A percentile compares a stretch with the other conserved stretches of the same genome.
These are phyloP conservation scores for Aspidapion aeneum DNA, from an alignment of 2,888 invertebrate genomes.

Conservation along the genomic window DNA sequence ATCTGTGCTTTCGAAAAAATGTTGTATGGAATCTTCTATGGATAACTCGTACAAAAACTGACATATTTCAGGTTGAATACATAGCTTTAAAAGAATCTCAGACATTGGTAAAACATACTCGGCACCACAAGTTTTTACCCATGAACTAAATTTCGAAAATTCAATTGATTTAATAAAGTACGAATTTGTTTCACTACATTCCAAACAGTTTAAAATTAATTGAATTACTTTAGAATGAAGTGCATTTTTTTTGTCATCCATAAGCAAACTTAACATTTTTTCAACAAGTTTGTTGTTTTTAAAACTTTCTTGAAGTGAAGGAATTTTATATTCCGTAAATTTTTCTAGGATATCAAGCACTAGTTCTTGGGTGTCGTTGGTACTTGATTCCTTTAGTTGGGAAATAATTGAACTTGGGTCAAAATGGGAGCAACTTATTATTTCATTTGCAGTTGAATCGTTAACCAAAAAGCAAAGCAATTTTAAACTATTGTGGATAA, in stretches of 20 bases:
- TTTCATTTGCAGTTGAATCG: constrained; percentile 29
- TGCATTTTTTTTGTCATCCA: constrained; percentile 25
- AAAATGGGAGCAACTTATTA: constrained; percentile 31
- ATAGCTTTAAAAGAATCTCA: constrained; percentile 32
- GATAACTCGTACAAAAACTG: constrained; percentile 39
- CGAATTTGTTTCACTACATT: constrained; percentile 31
- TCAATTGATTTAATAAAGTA: constrained; percentile 37
- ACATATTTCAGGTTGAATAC: constrained; percentile 32
- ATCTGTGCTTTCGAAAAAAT: constrained; percentile 32
- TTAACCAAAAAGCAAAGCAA: constrained; percentile 33
- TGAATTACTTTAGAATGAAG: constrained; percentile 29
- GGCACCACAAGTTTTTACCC: constrained; percentile 35
- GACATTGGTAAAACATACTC: constrained; percentile 28
- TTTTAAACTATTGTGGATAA: constrained; percentile 30
- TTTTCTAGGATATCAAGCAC: constrained; percentile 31
- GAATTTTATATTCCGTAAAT: constrained; percentile 31
- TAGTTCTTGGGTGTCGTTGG: constrained; percentile 22
- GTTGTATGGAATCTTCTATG: constrained; percentile 36
- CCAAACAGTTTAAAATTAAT: constrained; percentile 35
- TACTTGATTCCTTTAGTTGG: constrained; percentile 26
- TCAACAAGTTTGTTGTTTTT: constrained; percentile 31
- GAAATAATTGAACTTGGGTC: constrained; percentile 28
- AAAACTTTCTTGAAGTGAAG: constrained; percentile 32
- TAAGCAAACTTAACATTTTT: constrained; percentile 33
- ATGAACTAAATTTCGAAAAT: constrained; percentile 37